Conservation (phyloP, 2,113 vertebrate species). For the Datnioides undecimradiatus region DNA sequence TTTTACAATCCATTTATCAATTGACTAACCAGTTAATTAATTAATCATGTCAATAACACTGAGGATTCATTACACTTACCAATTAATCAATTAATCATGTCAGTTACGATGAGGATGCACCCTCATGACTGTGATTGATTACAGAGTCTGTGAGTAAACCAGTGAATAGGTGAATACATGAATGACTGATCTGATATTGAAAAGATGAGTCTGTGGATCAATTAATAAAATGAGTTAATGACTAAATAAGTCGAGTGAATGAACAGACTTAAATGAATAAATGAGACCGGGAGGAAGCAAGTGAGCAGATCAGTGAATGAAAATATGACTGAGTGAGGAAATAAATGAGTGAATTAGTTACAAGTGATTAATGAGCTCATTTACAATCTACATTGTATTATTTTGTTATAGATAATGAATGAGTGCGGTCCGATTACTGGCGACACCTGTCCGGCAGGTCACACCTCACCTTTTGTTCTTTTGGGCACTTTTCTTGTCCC, state of each 20-base stretch:
- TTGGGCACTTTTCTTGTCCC: constrained; percentile 82
- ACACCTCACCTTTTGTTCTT: constrained; percentile 73
- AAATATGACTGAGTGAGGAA: neutral
- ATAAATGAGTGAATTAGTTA: neutral
- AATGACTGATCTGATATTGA: neutral
- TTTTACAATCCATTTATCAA: neutral
- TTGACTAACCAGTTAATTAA: neutral
- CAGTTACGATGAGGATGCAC: neutral
- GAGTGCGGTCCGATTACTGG: neutral
- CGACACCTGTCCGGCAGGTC: constrained; percentile 5
- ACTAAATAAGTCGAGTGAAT: neutral
- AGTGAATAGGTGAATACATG: neutral
- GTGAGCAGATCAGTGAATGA: neutral
- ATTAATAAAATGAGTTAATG: neutral
- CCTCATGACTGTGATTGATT: neutral
- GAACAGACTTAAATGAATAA: too few relatives aligned
- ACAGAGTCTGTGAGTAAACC: neutral
- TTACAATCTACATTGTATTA: too few relatives aligned
- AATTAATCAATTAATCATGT: neutral
- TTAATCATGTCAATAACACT: neutral
- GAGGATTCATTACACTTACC: neutral
- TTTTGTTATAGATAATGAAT: neutral
- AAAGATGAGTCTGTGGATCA: neutral
- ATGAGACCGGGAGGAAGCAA: neutral
- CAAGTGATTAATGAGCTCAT: too few relatives aligned